Evolutionary conservation across 2,113 vertebrate species (phyloP).

Genomic region (Lota lota): DNA sequence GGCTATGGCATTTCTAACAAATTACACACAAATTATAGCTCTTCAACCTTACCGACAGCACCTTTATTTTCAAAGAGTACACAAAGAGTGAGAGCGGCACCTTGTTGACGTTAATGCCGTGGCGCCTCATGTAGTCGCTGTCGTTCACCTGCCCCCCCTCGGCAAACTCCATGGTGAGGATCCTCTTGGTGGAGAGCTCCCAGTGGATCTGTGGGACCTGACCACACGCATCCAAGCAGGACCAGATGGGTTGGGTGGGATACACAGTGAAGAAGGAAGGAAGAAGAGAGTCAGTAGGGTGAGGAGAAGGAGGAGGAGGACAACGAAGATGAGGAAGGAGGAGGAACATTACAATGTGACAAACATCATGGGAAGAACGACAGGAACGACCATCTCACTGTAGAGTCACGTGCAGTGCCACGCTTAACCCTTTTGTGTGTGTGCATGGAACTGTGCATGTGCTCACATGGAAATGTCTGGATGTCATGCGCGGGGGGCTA

Average conservation of each 20-base stretch:
- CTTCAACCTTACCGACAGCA: no score
- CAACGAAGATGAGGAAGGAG: no score
- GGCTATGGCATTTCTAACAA: no score
- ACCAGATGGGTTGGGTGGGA: background rate
- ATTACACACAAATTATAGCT: no score
- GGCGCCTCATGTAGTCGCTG: conserved; percentile 84
- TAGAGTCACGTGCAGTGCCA: no score
- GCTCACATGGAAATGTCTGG: background rate
- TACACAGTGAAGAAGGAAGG: background rate
- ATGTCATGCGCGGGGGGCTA: background rate
- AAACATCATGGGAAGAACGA: background rate
- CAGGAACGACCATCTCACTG: no score
- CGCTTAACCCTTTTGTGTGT: no score
- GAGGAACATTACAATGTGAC: background rate
- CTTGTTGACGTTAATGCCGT: conserved; percentile 87
- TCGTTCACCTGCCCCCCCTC: conserved; percentile 96
- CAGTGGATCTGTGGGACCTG: conserved; percentile 92
- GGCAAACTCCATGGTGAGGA: conserved; percentile 94
- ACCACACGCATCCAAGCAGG: background rate
- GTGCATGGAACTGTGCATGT: background rate
- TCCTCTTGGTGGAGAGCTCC: conserved; percentile 88
- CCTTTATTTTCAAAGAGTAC: no score
- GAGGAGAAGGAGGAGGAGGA: background rate
- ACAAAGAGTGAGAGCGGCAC: conserved; percentile 51
- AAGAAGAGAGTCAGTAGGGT: background rate